Evolutionary conservation across 2,113 vertebrate genomes (phyloP), one percentile per base, ranked within the genome.

Genomic region (Tinamus guttatus): DNA sequence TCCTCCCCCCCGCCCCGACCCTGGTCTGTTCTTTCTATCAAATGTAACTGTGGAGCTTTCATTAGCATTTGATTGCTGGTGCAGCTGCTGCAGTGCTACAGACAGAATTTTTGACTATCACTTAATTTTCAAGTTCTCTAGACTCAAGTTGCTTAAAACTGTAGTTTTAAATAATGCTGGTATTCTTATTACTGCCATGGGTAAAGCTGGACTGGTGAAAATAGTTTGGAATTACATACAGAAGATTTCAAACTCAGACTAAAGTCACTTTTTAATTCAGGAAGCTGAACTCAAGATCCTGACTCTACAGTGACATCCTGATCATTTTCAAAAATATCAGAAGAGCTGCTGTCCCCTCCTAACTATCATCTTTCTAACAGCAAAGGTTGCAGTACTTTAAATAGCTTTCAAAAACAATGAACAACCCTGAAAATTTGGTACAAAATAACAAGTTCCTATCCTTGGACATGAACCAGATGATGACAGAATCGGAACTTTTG

Each of bases 151-250:
- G 51, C 21, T 78, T 15, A 45, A 79, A 93, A 87, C 8, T 75
- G 56, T 36, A 52, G 25, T 43, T 84, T 85, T 83, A 77, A 30
- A 11, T 59, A 54, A 6, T 1, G 3, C 11, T 43, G 47, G 5
- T 24, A 27, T 69, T 84, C 51, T 58, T 74, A 52, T 43, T 81
- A 27, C 30, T 74, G 12, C 8, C 16, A 36, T 13, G 2, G 6
- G 19, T 34, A 76, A 56, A 69, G 76, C 2, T 24, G 6, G 22
- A 70, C 3, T 1, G 0, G 0, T 41, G 49, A 62, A 11, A 85
- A 36, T 1, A 45, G 1, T 12, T 95, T 64, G 16, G 24, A 88
- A 88, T 74, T 54, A 25, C 2, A 1, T 34, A 11, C 28, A 60
- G 21, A 77, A 27, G 13, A 59, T 63, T 11, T 47, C 21, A 80